Evolutionary conservation across 2,113 vertebrate genomes (phyloP), one percentile per base, ranked within the genome.

Genomic region (Galeopterus variegatus): DNA sequence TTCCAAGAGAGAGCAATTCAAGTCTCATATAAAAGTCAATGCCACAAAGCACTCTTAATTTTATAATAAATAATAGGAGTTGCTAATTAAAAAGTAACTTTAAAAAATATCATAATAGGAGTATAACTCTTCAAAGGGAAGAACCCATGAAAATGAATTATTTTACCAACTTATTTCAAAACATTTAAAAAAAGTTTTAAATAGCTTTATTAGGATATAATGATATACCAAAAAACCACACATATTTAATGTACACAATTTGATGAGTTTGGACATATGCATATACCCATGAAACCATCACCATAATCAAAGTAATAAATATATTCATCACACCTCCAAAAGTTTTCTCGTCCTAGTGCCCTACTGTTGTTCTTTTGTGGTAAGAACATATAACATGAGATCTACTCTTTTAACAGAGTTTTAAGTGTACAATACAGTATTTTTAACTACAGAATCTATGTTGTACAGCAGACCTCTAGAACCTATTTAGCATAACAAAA

Each of bases 101-200:
- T 70, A 80, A 95, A 84, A 90, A 60, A 77, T 62, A 87, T 14
- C 18, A 48, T 12, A 56, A 79, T 2, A 95, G 17, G 58, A 77
- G 19, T 62, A 60, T 18, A 88, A 60, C 56, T 95, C 52, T 92
- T 90, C 41, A 85, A 96, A 88, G 19, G n/a, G 19, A 88, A 12
- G 31, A 65, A 86, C 2, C 54, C 33, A 83, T n/a, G 48, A 85
- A 94, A 85, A 81, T 76, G 54, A 97, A 75, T 80, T 56, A 79
- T 69, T 90, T 88, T 77, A 88, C 18, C 36, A 93, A 90, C 36
- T 81, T 95, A 94, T 69, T 89, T 94, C 56, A 94, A 94, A 94
- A 92, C 36, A 70, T 33, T 83, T 31, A 52, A 26, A 31, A 82
- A 92, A 48, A 18, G 17, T 72, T 75, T 31, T 45, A 45, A 94